phyloP scores from a whole-genome alignment of 2,888 invertebrate species.

The Drosophila parthenogenetica region DNA sequence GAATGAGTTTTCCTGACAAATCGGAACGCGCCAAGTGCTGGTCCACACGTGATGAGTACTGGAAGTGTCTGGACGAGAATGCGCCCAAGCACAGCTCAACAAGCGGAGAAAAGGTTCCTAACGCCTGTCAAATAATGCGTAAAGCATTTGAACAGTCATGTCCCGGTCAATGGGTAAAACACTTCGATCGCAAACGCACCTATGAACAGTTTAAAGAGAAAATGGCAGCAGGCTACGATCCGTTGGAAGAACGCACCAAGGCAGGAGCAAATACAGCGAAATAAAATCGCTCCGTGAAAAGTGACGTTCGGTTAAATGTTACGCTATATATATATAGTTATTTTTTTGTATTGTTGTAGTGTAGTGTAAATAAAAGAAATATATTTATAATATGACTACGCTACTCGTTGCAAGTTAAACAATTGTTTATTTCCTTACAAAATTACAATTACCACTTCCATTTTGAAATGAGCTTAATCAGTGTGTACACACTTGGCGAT shows the following conservation, averaged over 20 bases:
- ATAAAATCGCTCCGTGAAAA: conserved; percentile 24
- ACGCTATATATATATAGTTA: conserved; percentile 24
- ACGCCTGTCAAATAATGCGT: conserved; percentile 89
- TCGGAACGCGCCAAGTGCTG: conserved; percentile 93
- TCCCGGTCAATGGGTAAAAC: conserved; percentile 95
- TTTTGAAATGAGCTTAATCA: conserved; percentile 23
- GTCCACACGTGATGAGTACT: conserved; percentile 93
- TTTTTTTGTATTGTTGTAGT: conserved; percentile 63
- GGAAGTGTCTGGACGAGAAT: conserved; percentile 93
- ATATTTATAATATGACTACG: conserved; percentile 28
- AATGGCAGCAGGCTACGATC: conserved; percentile 94
- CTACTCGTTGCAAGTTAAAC: not conserved
- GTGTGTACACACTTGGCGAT: conserved; percentile 31
- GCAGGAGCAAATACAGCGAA: conserved; percentile 39
- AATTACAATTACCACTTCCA: not conserved
- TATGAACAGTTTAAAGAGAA: conserved; percentile 95
- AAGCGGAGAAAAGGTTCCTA: conserved; percentile 86
- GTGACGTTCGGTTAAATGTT: conserved; percentile 32
- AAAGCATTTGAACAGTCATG: conserved; percentile 91
- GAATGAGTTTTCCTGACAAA: conserved; percentile 93
- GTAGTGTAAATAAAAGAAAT: conserved; percentile 59
- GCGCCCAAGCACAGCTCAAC: conserved; percentile 85
- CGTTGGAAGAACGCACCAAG: conserved; percentile 85
- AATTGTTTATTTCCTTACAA: not conserved
- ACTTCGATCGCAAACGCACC: conserved; percentile 96